Conservation (phyloP, 2,888 invertebrate genomes). For the Heliconius aoede region DNA sequence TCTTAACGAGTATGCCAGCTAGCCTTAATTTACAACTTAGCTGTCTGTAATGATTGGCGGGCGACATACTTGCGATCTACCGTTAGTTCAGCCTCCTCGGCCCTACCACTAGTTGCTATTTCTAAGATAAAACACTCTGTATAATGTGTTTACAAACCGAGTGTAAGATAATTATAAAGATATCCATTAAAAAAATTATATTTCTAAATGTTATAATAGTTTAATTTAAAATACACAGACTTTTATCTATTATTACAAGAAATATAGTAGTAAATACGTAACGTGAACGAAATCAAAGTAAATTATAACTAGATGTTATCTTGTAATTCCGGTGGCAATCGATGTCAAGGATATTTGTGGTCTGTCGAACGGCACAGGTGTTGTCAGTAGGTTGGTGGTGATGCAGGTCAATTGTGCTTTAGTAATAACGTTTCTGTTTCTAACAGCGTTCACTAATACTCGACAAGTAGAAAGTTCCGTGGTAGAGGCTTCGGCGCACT, state of each 20-base stretch:
- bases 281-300: not conserved
- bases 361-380: slow-evolving; percentile 41
- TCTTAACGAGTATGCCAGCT: slow-evolving; percentile 37
- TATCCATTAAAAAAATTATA: no score
- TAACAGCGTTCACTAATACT: slow-evolving; percentile 38
- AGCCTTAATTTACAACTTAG: slow-evolving; percentile 54
- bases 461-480: slow-evolving; percentile 42
- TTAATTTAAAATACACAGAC: no score
- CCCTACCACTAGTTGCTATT: slow-evolving; percentile 57
- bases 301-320: slow-evolving; percentile 21
- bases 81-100: slow-evolving; percentile 59
- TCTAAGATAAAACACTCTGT: not conserved
- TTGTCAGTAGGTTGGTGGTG: slow-evolving; percentile 30
- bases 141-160: not conserved
- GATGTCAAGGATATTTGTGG: slow-evolving; percentile 50
- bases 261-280: not conserved
- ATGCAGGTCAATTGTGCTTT: slow-evolving; percentile 35
- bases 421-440: slow-evolving; percentile 36
- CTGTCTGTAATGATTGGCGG: slow-evolving; percentile 67
- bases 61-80: slow-evolving; percentile 71
- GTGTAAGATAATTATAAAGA: not conserved
- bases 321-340: slow-evolving; percentile 42
- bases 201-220: no score
- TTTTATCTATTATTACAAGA: no score
- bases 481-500: slow-evolving; percentile 50